Evolutionary conservation across 2,888 invertebrate genomes (phyloP), one percentile per base, ranked within the genome.

Genomic region (Embidobia sp.): DNA sequence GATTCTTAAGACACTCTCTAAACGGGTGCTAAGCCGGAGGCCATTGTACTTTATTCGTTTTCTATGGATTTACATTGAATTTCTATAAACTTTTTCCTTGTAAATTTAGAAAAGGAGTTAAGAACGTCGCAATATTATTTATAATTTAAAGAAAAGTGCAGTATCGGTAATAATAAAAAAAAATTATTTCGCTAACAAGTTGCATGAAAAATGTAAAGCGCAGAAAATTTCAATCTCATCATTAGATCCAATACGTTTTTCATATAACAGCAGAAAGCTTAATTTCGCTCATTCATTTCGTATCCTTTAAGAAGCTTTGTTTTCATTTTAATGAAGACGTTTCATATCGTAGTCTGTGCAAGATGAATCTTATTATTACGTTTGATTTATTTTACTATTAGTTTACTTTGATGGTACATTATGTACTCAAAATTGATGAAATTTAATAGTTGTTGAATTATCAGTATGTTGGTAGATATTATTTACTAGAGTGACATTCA

Each of bases 81-180:
- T n/a, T n/a, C n/a, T n/a, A n/a, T n/a, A n/a, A n/a, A n/a, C n/a
- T n/a, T n/a, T 19, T 42, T 19, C n/a, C 4, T 19, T n/a, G 19
- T 19, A 2, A n/a, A 18, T 8, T 19, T n/a, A 19, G 8, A 10
- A 5, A 49, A 51, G 5, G 5, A 19, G 33, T 51, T 33, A 33
- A n/a, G 15, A 29, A 22, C 15, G 4, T 16, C 11, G 13, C 27
- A 10, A 40, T 31, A 31, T 27, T 27, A 16, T 13, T 40, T 51
- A 40, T 42, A 27, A 42, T 40, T 22, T n/a, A n/a, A n/a, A n/a
- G n/a, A n/a, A n/a, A n/a, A 49, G 51, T 31, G 16, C 26, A 33
- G 33, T 53, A 44, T 44, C 29, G 40, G 29, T 49, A 31, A 42
- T 64, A 64, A 64, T 53, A 44, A 53, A 53, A 66, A 44, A 5